These are phyloP conservation scores for Hydra vulgaris DNA, from an alignment of 30 jellyfish, hydroid and myxozoan genomes.

Conservation along the genomic window DNA sequence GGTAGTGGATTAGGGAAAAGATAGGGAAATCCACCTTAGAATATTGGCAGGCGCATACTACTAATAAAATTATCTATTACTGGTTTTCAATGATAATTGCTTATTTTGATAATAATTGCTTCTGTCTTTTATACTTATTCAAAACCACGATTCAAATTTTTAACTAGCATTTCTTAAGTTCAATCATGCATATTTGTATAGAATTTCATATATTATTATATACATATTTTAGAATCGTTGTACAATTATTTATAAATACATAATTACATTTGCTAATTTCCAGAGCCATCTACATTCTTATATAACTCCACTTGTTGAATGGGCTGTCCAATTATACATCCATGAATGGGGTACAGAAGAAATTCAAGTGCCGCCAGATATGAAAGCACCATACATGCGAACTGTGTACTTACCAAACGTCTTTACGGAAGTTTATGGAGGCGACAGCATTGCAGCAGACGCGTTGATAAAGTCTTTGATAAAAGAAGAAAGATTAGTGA, in stretches of 20 bases:
- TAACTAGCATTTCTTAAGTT: too few species aligned
- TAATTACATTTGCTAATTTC: neutral
- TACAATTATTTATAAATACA: neutral
- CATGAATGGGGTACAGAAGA: conserved; percentile 66
- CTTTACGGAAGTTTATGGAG: conserved; percentile 21
- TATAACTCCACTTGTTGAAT: conserved; percentile 58
- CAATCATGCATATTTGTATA: too few species aligned
- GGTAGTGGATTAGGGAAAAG: too few species aligned
- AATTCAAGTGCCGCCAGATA: conserved; percentile 58
- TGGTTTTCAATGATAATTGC: too few species aligned
- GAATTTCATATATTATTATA: too few species aligned
- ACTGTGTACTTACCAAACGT: conserved; percentile 65
- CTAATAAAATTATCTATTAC: too few species aligned
- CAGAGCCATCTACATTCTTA: conserved; percentile 62
- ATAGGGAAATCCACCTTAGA: too few species aligned
- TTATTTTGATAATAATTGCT: too few species aligned
- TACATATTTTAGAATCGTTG: neutral
- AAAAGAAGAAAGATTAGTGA: conserved; percentile 35
- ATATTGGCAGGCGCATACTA: too few species aligned
- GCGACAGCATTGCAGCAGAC: conserved; percentile 36
- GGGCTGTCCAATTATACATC: conserved; percentile 72
- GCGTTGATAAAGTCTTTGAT: conserved; percentile 31
- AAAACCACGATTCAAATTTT: too few species aligned
- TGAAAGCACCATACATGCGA: conserved; percentile 93
- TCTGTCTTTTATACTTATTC: too few species aligned